Percentiles rank a stretch among this genome's conserved stretches.
phyloP scores from a whole-genome alignment of 2,113 vertebrate species.

The Megalops atlanticus region DNA sequence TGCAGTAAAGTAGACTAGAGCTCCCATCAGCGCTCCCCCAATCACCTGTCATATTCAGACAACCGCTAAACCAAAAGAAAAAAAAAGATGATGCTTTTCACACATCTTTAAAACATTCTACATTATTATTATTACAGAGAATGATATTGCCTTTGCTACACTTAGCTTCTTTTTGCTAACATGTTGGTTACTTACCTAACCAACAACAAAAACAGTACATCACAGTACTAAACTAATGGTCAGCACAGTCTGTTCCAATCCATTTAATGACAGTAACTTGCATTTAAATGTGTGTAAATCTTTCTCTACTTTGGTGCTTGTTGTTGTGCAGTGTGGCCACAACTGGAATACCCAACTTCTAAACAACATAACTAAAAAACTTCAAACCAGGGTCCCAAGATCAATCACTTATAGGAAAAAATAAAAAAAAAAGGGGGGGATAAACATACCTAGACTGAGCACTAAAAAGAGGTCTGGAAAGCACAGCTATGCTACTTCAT shows the following conservation, averaged over 20 bases:
- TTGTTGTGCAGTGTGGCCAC: no score
- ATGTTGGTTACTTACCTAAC: no score
- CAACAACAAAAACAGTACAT: background rate
- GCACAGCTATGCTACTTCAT: background rate
- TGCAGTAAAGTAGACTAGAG: conserved; percentile 9
- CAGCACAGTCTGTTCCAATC: background rate
- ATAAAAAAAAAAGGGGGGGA: background rate
- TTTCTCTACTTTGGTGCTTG: no score
- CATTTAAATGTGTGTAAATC: no score
- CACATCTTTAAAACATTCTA: background rate
- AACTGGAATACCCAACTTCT: background rate
- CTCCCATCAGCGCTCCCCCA: conserved; percentile 41
- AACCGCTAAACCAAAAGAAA: conserved; percentile 23
- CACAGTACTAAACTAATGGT: background rate
- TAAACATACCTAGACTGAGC: background rate
- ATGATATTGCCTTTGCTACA: conserved; percentile 18
- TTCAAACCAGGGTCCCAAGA: background rate
- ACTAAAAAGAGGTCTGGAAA: background rate
- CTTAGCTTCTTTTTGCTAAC: no score
- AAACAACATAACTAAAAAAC: background rate
- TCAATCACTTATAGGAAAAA: background rate
- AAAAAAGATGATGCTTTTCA: conserved; percentile 33
- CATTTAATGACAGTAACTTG: no score
- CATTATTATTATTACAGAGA: conserved; percentile 37
- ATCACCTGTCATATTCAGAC: conserved; percentile 34